Evolutionary conservation across 2,797 vertebrate species (phyloP), one percentile per base, ranked within the genome.

Genomic region (Molossus alvarezi): DNA sequence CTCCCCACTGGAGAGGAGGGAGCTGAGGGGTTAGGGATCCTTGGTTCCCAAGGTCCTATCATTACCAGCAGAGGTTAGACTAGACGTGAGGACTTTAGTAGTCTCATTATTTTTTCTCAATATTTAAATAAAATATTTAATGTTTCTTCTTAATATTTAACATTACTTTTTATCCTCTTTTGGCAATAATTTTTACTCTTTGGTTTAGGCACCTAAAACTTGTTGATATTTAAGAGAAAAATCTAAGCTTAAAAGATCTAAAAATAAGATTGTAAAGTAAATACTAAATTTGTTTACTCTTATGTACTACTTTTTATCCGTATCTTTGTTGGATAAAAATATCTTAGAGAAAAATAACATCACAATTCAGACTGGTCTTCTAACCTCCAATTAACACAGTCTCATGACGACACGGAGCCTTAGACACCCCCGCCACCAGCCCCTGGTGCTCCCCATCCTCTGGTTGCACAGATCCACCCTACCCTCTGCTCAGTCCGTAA

Each of bases 161-260:
- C 17, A 41, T 3, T 51, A 25, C 21, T 77, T 71, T 95, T 67
- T 41, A 27, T 88, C 17, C 55, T 88, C 29, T 79, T 90, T 92
- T 60, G 64, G 17, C n/a, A 96, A 8, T 64, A 75, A 17, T 51
- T 94, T 88, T 81, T 92, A 62, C 3, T 58, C 65, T 71, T 92
- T 81, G 9, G 81, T 77, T 89, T 37, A 75, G 41, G 45, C 17
- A 76, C 15, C 33, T 87, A 72, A 62, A 83, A 82, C 69, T 41
- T 83, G 65, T 58, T 90, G 15, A 29, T 76, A 25, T 62, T 90
- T 82, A 83, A 64, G 51, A 69, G 67, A 93, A 86, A 89, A 69
- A 4, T 5, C 41, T 90, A 75, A 95, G 55, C 51, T 64, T 72
- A 60, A 75, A 76, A 45, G 60, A 81, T 23, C 14, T 84, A 62